These are phyloP conservation scores for Adelognathus sp. DNA, from an alignment of 2,888 invertebrate species.

Conservation along the genomic window DNA sequence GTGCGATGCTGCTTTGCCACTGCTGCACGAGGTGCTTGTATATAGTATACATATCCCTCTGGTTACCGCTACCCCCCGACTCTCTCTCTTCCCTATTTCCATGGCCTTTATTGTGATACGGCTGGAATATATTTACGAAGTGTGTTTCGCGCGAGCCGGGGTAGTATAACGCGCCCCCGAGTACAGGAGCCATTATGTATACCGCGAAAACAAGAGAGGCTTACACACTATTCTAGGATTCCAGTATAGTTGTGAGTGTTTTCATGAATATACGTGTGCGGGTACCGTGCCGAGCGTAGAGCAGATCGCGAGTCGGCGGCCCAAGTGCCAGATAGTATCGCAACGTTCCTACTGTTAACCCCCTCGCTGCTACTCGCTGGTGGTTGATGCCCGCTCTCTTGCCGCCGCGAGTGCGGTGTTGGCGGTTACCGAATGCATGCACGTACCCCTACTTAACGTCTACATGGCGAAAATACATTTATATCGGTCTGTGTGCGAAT, in stretches of 20 bases:
- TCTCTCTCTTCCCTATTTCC: constrained; percentile 8
- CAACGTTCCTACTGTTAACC: constrained; percentile 56
- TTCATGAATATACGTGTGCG: not conserved
- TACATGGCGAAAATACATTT: constrained; percentile 23
- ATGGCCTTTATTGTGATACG: constrained; percentile 65
- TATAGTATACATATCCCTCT: not conserved
- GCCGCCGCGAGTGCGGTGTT: constrained; percentile 33
- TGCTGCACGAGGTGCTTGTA: not conserved
- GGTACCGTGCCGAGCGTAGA: not conserved
- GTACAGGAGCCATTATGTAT: constrained; percentile 7
- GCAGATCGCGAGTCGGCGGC: constrained; percentile 45
- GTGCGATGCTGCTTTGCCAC: constrained; percentile 4
- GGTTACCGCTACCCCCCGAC: not conserved
- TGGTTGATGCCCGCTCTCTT: constrained; percentile 53
- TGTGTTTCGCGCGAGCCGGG: constrained; percentile 56
- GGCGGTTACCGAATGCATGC: constrained; percentile 57
- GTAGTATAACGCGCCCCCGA: constrained; percentile 10
- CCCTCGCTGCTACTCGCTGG: constrained; percentile 30
- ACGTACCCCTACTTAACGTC: constrained; percentile 59
- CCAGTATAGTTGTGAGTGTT: not conserved
- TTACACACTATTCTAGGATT: constrained; percentile 27
- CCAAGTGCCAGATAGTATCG: constrained; percentile 63
- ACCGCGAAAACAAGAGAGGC: not conserved
- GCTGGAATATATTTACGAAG: constrained; percentile 68
- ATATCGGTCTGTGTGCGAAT: not conserved